Base-by-base conservation (phyloP, 1,140 invertebrate species). In the Drosophila carrolli region DNA sequence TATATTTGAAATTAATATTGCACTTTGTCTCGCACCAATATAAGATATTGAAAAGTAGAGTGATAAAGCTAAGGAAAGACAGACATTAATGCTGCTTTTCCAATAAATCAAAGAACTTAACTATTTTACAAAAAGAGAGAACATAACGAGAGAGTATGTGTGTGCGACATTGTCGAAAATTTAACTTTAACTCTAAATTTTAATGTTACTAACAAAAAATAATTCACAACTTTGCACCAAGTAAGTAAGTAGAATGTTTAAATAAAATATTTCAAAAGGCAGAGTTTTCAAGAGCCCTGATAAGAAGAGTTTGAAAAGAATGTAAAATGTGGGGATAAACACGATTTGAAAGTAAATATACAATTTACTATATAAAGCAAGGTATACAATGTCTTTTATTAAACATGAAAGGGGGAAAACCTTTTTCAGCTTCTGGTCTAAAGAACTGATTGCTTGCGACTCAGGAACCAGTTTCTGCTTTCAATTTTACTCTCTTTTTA, bases 1-100 rank as follows among this genome's bases (percentile, higher is more conserved):
- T 65, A 44, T 67, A 70, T 47, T 60, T 41, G 75, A 58, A 48
- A 59, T 41, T 43, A 68, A 59, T 54, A 46, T 56, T 84, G 84
- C 84, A 88, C 84, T 67, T 77, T 88, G 73, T 88, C 80, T 88
- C 46, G 84, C 84, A 88, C 84, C 84, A 88, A 88, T 88, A 89
- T 89, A 74, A 72, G 48, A 88, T 88, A 88, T 88, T 88, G 84
- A 88, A 58, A 62, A 71, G 73, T 88, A 88, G 84, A 89, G 84
- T 88, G 84, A 88, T 88, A 71, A 50, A 41, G 65, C 16, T 43
- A 74, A 51, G 38, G 59, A 38, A 82, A 68, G 5, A 16, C 23
- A 11, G 47, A 35, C 56, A 40, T 38, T 62, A 47, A 19, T 19
- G 60, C 50, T 35, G 41, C 29, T 57, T 75, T 77, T 67, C 54